Conservation (phyloP, 1,140 invertebrate species). For the Orchesella cincta region DNA sequence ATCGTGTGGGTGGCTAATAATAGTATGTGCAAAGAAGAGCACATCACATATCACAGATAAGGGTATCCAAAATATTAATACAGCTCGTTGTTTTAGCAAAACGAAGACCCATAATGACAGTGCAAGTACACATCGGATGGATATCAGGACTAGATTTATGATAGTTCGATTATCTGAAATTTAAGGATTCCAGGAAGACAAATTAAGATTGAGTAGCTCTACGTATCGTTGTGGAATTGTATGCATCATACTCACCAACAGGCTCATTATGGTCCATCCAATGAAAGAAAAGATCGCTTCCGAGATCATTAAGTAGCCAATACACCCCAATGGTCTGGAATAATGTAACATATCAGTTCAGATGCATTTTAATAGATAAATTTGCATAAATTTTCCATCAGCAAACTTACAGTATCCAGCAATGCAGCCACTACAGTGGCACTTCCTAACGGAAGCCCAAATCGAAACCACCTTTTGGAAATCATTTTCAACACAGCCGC, state of each 20-base stretch:
- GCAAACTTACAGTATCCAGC: constrained; percentile 29
- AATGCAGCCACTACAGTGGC: constrained; percentile 25
- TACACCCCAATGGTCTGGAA: constrained; percentile 32
- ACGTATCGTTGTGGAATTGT: neutral
- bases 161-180: constrained; percentile 14
- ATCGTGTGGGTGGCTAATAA: neutral
- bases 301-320: constrained; percentile 36
- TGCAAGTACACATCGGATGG: constrained; percentile 4
- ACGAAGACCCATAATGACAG: constrained; percentile 33
- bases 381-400: neutral
- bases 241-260: neutral
- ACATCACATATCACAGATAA: constrained; percentile 32
- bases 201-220: neutral
- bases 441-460: constrained; percentile 39
- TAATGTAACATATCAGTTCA: constrained; percentile 22
- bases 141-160: constrained; percentile 1
- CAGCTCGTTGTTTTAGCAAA: constrained; percentile 20
- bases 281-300: constrained; percentile 29
- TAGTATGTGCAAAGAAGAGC: constrained; percentile 7
- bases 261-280: constrained; percentile 3
- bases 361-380: constrained; percentile 16
- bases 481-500: neutral
- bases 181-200: neutral
- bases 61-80: constrained; percentile 36
- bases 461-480: constrained; percentile 33